Conservation (phyloP, 1,140 invertebrate genomes). For the Halyomorpha halys region DNA sequence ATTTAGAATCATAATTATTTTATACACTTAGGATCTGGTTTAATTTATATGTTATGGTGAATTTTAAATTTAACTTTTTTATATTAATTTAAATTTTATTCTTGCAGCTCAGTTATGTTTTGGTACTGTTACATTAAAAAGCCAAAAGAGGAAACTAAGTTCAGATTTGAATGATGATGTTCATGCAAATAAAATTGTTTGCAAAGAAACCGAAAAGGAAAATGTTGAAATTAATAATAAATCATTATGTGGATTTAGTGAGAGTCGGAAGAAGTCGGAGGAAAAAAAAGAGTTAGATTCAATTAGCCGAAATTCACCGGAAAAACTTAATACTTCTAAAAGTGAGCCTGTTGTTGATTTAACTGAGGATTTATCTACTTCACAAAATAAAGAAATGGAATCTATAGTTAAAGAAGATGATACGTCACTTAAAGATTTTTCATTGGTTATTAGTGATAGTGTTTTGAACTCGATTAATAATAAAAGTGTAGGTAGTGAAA, state of each 20-base stretch:
- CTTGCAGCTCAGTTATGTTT: constrained; percentile 13
- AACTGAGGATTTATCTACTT: neutral
- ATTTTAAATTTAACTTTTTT: no score
- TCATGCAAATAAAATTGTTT: constrained; percentile 9
- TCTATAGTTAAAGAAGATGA: neutral
- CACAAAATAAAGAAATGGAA: neutral
- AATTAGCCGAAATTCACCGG: neutral
- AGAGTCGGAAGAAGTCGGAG: neutral
- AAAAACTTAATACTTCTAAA: neutral
- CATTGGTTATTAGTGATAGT: constrained; percentile 6
- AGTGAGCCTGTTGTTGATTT: neutral
- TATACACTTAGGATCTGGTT: no score
- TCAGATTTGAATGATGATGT: constrained; percentile 6
- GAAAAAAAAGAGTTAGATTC: neutral
- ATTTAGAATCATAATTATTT: no score
- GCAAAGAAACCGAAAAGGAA: neutral
- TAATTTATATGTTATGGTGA: no score
- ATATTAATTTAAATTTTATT: no score
- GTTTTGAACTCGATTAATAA: constrained; percentile 5
- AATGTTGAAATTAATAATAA: no score
- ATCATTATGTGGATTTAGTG: no score
- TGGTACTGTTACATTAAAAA: neutral
- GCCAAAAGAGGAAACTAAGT: neutral
- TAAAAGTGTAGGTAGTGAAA: neutral
- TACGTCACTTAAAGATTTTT: neutral